Evolutionary conservation across 2,888 invertebrate genomes (phyloP), one percentile per base, ranked within the genome.

Genomic region (Eretmocerus hayati): DNA sequence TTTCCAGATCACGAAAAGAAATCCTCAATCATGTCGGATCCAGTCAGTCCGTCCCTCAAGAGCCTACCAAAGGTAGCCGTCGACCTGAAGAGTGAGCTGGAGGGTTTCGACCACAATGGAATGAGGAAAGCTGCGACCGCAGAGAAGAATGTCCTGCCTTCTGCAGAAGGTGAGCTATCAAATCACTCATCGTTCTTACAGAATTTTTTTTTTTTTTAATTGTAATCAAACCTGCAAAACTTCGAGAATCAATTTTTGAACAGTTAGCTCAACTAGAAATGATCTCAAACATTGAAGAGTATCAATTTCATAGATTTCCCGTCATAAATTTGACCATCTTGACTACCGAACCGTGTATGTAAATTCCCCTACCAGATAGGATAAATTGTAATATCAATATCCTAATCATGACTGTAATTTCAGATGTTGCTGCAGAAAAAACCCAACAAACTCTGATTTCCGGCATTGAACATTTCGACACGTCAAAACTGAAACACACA

Each of bases 111-210:
- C 73, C 81, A 87, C 53, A 83, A 84, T 65, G 85, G 87, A 65
- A 79, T 96, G 72, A 89, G 89, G 70, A 90, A 90, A 67, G 88
- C 90, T 8, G 85, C 85, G 62, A 93, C 92, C 48, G 83, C 87
- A 58, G 94, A 94, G 71, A 96, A 95, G 74, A 88, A 90, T 52
- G 81, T 92, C 54, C 78, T 96, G 63, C 95, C 95, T 50, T 89
- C 93, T 36, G 91, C 92, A 60, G 88, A 92, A 85, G 93, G 94
- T 94, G 75, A 56, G n/a, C n/a, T n/a, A n/a, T n/a, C n/a, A n/a
- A n/a, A n/a, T n/a, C n/a, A n/a, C n/a, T n/a, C n/a, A n/a, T n/a
- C n/a, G n/a, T n/a, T n/a, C n/a, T n/a, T n/a, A n/a, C n/a, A n/a
- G n/a, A n/a, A n/a, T n/a, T n/a, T n/a, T n/a, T n/a, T n/a, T n/a